Evolutionary conservation across 2,888 invertebrate species (phyloP), one percentile per base, ranked within the genome.

Genomic region (Acrobasis consociella): DNA sequence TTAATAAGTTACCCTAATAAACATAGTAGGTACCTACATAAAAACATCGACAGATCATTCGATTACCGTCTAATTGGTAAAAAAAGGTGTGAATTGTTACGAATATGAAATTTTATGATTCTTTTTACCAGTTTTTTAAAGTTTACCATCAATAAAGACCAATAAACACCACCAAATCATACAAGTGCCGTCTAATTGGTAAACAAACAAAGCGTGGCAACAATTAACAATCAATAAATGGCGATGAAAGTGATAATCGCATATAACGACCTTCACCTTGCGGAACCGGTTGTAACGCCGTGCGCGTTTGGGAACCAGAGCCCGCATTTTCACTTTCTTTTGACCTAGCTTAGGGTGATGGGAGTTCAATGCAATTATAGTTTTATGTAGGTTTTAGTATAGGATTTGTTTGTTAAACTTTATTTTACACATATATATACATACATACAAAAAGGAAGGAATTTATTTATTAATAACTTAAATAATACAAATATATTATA

Each of bases 161-260:
- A 46, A 46, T 46, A 46, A 46, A 11, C 11, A 46, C n/a, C 10
- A n/a, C 3, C 46, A n/a, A 46, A 46, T 46, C 7, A 13, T 15
- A 3, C 9, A 55, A 38, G 53, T 15, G 39, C 15, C 15, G 31
- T 38, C 10, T 60, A 38, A 50, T 49, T 50, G 39, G 51, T 52
- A 22, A 56, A 39, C 39, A 60, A 60, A 51, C 38, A 51, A 50
- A n/a, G 60, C 51, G 50, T 60, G 52, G n/a, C 9, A 52, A 51
- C 51, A 60, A 51, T 60, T 39, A 37, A 17, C 38, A 37, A n/a
- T 59, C 49, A 56, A 56, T 56, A 59, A 51, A 52, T 22, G 5
- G 10, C 9, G 51, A 60, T 51, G 60, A 60, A 60, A 60, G 60
- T 50, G 39, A 10, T 51, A 60, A 60, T 60, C 38, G 59, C 17